Evolutionary conservation across 2,888 invertebrate genomes (phyloP).

Genomic region (Drosophila aldrichi): DNA sequence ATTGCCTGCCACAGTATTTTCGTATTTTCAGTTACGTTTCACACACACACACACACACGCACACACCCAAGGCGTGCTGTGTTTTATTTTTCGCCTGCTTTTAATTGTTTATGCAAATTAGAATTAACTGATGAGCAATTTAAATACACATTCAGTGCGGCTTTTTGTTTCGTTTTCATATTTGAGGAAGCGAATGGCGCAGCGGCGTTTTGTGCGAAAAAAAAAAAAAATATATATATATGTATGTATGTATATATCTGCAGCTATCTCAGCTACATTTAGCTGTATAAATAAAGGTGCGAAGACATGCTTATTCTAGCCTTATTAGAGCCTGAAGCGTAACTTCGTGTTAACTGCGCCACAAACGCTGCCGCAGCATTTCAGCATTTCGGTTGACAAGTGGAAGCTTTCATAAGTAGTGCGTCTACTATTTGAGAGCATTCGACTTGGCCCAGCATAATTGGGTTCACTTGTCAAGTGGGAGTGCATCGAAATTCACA

Average conservation of each 20-base stretch:
- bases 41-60: too few species aligned
- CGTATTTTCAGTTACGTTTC: not conserved
- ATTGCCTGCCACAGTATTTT: constrained; percentile 20
- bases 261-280: constrained; percentile 46
- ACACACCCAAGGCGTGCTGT: too few species aligned
- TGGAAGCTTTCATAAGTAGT: constrained; percentile 8
- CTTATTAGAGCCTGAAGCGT: constrained; percentile 29
- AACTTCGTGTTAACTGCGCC: constrained; percentile 36
- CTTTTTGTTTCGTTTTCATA: not conserved
- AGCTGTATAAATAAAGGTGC: constrained; percentile 67
- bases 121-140: constrained; percentile 70
- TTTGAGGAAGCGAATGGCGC: constrained; percentile 65
- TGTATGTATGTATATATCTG: constrained; percentile 20
- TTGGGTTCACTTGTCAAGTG: constrained; percentile 32
- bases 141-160: constrained; percentile 44
- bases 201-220: constrained; percentile 24
- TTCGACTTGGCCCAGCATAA: constrained; percentile 30
- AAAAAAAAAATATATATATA: not conserved
- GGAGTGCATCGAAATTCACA: not conserved
- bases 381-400: constrained; percentile 16
- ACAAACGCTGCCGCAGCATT: constrained; percentile 26
- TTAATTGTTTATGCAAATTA: constrained; percentile 79
- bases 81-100: constrained; percentile 32
- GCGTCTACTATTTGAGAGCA: constrained; percentile 7
- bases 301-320: constrained; percentile 36